A percentile compares a stretch with the other conserved stretches of the same genome.
phyloP scores from a whole-genome alignment of 2,888 invertebrate genomes.

The Eilema sororculum region DNA sequence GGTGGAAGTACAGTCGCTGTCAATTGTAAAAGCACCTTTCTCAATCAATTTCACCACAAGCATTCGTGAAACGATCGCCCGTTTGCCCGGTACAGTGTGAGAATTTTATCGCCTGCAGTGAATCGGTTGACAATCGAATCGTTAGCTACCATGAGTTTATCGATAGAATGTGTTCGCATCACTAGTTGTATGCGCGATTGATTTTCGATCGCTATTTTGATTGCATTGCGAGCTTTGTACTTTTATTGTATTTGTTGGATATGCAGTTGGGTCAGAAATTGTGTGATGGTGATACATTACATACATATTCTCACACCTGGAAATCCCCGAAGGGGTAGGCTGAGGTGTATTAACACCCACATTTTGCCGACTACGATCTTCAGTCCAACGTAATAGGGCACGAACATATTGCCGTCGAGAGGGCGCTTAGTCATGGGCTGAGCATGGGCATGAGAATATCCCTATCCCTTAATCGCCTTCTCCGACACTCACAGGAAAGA shows the following conservation, averaged over 20 bases:
- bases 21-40: conserved; percentile 63
- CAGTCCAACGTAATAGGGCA: no score
- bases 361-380: no score
- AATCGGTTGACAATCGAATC: conserved; percentile 62
- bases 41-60: conserved; percentile 69
- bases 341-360: no score
- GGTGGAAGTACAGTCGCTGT: conserved; percentile 52
- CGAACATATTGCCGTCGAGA: no score
- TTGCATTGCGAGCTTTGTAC: conserved; percentile 25
- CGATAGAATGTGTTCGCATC: conserved; percentile 61
- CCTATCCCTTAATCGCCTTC: no score
- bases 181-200: conserved; percentile 56
- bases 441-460: no score
- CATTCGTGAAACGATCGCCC: conserved; percentile 49
- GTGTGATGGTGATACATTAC: not conserved
- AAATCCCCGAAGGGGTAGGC: no score
- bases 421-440: no score
- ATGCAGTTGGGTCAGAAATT: not conserved
- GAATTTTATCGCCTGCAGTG: conserved; percentile 55
- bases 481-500: no score
- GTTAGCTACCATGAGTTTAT: conserved; percentile 64
- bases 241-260: conserved; percentile 15
- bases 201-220: conserved; percentile 46
- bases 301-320: no score
- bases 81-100: conserved; percentile 42